phyloP scores from a whole-genome alignment of 2,888 invertebrate species.

The Therioaphis trifolii region DNA sequence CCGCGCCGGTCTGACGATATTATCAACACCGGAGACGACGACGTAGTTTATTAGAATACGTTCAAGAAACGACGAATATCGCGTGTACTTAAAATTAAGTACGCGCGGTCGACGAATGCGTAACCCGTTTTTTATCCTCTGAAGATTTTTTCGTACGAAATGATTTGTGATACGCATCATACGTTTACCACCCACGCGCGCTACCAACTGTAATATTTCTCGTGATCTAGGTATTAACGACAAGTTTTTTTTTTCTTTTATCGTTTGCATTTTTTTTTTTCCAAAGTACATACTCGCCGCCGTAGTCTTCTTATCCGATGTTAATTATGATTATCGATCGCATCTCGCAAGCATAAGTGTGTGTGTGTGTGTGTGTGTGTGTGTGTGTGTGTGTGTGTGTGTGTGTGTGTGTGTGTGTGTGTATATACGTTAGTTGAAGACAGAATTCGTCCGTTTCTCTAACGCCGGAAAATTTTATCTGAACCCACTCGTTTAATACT shows the following conservation, averaged over 20 bases:
- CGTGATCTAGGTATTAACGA: background rate
- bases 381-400: too few species aligned
- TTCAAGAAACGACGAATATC: background rate
- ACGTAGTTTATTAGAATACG: background rate
- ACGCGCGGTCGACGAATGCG: background rate
- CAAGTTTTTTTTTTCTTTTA: background rate
- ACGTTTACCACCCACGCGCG: background rate
- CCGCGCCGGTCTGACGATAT: too few species aligned
- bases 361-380: too few species aligned
- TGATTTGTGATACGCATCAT: background rate
- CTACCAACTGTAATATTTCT: constrained; percentile 2
- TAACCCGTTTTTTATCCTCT: background rate
- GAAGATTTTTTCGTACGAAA: background rate
- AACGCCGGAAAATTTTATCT: constrained; percentile 18
- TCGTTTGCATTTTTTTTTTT: background rate
- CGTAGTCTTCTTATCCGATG: constrained; percentile 5
- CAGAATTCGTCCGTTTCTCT: background rate
- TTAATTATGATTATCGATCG: constrained; percentile 37
- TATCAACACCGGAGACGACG: background rate
- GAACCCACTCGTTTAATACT: constrained; percentile 46
- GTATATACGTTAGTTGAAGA: too few species aligned
- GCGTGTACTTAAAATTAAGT: background rate
- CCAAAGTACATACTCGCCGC: background rate
- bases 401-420: too few species aligned
- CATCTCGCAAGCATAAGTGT: too few species aligned